Evolutionary conservation across 2,113 vertebrate species (phyloP), one percentile per base, ranked within the genome.

Genomic region (Scomber japonicus): DNA sequence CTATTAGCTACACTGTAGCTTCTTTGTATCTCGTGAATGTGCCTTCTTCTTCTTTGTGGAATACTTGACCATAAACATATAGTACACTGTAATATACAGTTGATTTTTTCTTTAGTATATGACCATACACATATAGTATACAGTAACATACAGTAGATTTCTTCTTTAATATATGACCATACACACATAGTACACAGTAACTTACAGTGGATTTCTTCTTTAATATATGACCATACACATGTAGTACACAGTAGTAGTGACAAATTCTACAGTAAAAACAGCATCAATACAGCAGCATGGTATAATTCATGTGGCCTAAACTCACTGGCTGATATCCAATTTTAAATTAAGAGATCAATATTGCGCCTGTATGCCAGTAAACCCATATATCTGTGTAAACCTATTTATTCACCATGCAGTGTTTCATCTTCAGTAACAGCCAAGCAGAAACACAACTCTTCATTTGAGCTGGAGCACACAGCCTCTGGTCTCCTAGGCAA

Each of bases 401-500:
- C 62, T 49, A 30, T 67, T 55, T 57, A 75, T 68, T 51, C 64
- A 45, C 49, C 48, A 55, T 35, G 44, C 35, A 78, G 44, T 71
- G 72, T 80, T 78, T 81, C 61, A 70, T 81, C 59, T 81, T 54
- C 13, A 55, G 45, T 44, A 46, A 27, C 69, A 85, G 50, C 73
- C 75, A 12, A 63, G 72, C 72, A 76, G 62, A 71, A 81, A 80
- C 27, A 51, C 67, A 73, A 17, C 53, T 78, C 78, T 66, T 67
- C 80, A 75, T 82, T 49, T 63, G 48, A 81, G 72, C 84, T 65
- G 53, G 59, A 82, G 80, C 73, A 57, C 70, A 82, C 69, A 66
- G 83, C 80, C 84, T 81, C 61, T 80, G 86, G 89, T 93, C 83
- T 91, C 90, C 92, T 85, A 89, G 92, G 90, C 88, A 91, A 92